Evolutionary conservation across 2,888 invertebrate species (phyloP).

Genomic region (Sinohyriopsis cumingii): DNA sequence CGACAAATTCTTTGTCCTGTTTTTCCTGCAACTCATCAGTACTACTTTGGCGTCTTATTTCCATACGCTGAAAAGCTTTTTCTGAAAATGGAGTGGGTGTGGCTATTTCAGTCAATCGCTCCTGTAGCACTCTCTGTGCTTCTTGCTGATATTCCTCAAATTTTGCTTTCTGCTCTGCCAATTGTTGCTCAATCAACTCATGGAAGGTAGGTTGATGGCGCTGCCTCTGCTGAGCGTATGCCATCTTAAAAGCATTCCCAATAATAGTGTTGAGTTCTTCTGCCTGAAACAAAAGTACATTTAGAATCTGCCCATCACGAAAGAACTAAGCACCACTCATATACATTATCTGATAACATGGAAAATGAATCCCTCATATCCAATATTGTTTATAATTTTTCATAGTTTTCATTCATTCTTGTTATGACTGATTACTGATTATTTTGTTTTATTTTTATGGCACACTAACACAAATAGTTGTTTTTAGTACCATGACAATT

Average conservation of each 20-base stretch:
- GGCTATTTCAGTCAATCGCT: constrained; percentile 63
- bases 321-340: too few species aligned
- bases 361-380: too few species aligned
- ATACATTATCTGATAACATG: too few species aligned
- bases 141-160: constrained; percentile 61
- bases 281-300: constrained; percentile 77
- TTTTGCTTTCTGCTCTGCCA: constrained; percentile 64
- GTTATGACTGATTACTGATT: too few species aligned
- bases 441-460: too few species aligned
- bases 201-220: constrained; percentile 67
- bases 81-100: constrained; percentile 63
- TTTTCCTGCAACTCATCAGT: constrained; percentile 35
- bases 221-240: constrained; percentile 81
- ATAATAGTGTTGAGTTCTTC: constrained; percentile 89
- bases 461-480: too few species aligned
- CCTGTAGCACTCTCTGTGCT: constrained; percentile 56
- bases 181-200: constrained; percentile 67
- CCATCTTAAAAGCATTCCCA: constrained; percentile 93
- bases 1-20: constrained; percentile 34
- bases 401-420: too few species aligned
- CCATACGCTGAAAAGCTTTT: constrained; percentile 59
- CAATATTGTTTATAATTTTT: too few species aligned
- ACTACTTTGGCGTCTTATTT: constrained; percentile 53
- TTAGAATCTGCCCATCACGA: not conserved
- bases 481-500: too few species aligned